phyloP scores from a whole-genome alignment of 2,113 vertebrate species.

The Harpagus bidentatus region DNA sequence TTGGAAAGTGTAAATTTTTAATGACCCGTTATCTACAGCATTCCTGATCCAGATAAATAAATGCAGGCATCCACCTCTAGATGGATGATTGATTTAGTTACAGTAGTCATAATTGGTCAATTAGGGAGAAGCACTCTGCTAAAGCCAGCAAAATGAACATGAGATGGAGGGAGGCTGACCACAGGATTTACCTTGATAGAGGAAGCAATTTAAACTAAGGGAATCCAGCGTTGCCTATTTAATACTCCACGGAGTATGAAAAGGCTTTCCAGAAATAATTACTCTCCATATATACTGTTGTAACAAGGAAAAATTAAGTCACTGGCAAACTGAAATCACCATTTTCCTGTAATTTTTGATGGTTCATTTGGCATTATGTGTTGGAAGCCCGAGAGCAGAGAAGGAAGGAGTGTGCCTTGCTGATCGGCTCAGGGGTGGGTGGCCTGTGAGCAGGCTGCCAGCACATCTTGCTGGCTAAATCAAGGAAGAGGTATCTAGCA shows the following conservation, averaged over 20 bases:
- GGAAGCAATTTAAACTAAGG: constrained; percentile 9
- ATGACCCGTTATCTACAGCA: not conserved
- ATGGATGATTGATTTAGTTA: constrained; percentile 41
- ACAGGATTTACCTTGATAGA: not conserved
- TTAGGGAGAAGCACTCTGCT: constrained; percentile 7
- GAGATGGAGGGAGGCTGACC: not conserved
- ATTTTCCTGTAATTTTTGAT: not conserved
- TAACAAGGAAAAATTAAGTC: not conserved
- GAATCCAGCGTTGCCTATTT: constrained; percentile 27
- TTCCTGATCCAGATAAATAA: constrained; percentile 40
- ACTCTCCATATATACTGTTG: not conserved
- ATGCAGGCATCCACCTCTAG: not conserved
- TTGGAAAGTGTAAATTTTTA: constrained; percentile 27
- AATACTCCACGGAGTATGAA: constrained; percentile 46
- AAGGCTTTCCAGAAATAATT: constrained; percentile 49
- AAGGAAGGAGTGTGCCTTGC: rapidly evolving
- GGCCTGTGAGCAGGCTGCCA: not conserved
- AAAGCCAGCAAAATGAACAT: not conserved
- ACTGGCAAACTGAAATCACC: not conserved
- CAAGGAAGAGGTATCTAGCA: not conserved
- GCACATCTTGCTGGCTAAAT: not conserved
- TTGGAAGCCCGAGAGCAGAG: not conserved
- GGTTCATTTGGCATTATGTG: not conserved
- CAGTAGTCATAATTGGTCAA: constrained; percentile 9
- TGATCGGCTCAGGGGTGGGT: not conserved